Evolutionary conservation across 2,888 invertebrate genomes (phyloP), one percentile per base, ranked within the genome.

Genomic region (Choristoneura rosaceana): DNA sequence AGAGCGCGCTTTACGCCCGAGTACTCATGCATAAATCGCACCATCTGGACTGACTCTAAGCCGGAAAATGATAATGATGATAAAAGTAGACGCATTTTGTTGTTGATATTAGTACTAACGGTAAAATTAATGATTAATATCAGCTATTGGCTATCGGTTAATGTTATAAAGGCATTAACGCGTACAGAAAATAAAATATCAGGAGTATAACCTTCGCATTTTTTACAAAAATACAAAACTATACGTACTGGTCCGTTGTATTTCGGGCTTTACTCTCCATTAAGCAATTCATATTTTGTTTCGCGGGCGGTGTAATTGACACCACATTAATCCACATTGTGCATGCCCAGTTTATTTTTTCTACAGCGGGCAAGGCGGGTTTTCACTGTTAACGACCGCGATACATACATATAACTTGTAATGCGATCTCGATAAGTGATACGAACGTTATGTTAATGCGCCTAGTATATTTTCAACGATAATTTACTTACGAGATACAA

Each of bases 291-390:
- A 76, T 77, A 79, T 82, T 84, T 81, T 76, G 77, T 78, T 80
- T 76, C 71, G 77, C 79, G 73, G 70, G 74, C 74, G 74, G 70
- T 85, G 87, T 83, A 85, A 85, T 86, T 85, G 87, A 83, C 86
- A 82, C 79, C 76, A 74, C 83, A 87, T 87, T 84, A 84, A 87
- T 87, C 81, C 79, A 65, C 74, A 80, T 87, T 83, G 76, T 81
- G 78, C 74, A 84, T 82, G 86, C 83, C 76, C 79, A 80, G 81
- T 84, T 86, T 80, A 74, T 75, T 77, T 75, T 73, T 68, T 63
- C 58, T 67, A 47, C 17, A 33, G 25, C 45, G 15, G 60, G 55
- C 15, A 52, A 38, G 52, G 63, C 61, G 52, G 61, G 60, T 62
- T 55, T 43, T 62, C 61, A 50, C 38, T 17, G 25, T 34, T 68